Conservation (phyloP, 2,888 invertebrate genomes). For the Oconnorella tubifera region DNA sequence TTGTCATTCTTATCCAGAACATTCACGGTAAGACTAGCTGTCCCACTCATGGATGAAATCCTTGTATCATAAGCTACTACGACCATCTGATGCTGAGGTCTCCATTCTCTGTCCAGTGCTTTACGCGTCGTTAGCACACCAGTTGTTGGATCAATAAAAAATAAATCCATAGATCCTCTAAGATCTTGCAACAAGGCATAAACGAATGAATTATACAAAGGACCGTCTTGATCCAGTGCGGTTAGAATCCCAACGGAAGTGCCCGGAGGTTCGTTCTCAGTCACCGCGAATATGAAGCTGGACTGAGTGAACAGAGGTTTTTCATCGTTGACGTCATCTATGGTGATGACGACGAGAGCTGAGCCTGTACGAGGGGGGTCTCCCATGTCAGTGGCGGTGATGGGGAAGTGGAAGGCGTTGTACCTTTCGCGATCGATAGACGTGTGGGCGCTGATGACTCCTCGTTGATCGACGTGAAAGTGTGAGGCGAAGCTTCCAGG, state of each 20-base stretch:
- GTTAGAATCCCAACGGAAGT: slow-evolving; percentile 16
- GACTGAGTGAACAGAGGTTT: slow-evolving; percentile 23
- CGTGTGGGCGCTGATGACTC: slow-evolving; percentile 20
- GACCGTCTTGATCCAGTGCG: slow-evolving; percentile 20
- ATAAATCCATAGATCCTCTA: not conserved
- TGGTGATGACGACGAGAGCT: slow-evolving; percentile 17
- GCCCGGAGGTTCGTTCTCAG: slow-evolving; percentile 21
- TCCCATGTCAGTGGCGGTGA: slow-evolving; percentile 30
- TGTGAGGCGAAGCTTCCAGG: slow-evolving; percentile 5
- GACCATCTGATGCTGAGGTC: slow-evolving; percentile 16
- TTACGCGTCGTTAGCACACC: slow-evolving; percentile 23
- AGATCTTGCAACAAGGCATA: slow-evolving; percentile 5
- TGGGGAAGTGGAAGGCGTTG: slow-evolving; percentile 22
- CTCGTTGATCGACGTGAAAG: slow-evolving; percentile 23
- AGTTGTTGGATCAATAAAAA: slow-evolving; percentile 13
- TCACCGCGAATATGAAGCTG: slow-evolving; percentile 15
- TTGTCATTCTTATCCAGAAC: slow-evolving; percentile 33
- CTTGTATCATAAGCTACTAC: slow-evolving; percentile 25
- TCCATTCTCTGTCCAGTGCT: slow-evolving; percentile 29
- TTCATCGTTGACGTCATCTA: slow-evolving; percentile 33
- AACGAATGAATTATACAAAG: slow-evolving; percentile 11
- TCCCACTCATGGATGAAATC: slow-evolving; percentile 15
- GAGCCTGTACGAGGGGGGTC: slow-evolving; percentile 20
- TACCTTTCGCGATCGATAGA: slow-evolving; percentile 27
- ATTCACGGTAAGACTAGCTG: slow-evolving; percentile 26